Conservation (phyloP, 2,888 invertebrate genomes). For the Morpho deidamia region DNA sequence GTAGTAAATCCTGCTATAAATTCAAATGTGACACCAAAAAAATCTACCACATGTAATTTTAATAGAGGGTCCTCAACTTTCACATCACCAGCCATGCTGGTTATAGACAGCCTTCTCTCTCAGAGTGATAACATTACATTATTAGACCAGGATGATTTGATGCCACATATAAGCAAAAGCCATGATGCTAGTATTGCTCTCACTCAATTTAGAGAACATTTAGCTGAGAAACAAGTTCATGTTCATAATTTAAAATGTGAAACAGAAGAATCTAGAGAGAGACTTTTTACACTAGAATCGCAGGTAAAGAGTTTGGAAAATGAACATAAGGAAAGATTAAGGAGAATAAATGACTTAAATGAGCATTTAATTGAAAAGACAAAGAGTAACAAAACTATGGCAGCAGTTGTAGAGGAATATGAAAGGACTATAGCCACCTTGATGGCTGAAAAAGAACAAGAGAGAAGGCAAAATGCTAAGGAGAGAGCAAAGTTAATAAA, state of each 20-base stretch:
- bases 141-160: slow-evolving; percentile 40
- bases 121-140: slow-evolving; percentile 57
- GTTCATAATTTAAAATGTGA: slow-evolving; percentile 71
- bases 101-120: slow-evolving; percentile 70
- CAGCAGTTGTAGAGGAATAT: slow-evolving; percentile 86
- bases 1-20: slow-evolving; percentile 65
- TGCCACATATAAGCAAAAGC: slow-evolving; percentile 38
- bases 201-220: slow-evolving; percentile 67
- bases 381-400: slow-evolving; percentile 75
- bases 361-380: slow-evolving; percentile 58
- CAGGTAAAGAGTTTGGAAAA: slow-evolving; percentile 55
- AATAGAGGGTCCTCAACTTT: slow-evolving; percentile 63
- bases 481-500: slow-evolving; percentile 71
- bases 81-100: slow-evolving; percentile 72
- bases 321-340: slow-evolving; percentile 50
- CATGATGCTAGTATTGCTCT: slow-evolving; percentile 57
- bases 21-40: slow-evolving; percentile 48
- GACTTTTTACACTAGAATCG: slow-evolving; percentile 55
- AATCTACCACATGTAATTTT: slow-evolving; percentile 46
- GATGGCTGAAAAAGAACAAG: slow-evolving; percentile 84
- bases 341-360: slow-evolving; percentile 57
- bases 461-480: slow-evolving; percentile 77
- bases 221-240: slow-evolving; percentile 75
- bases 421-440: slow-evolving; percentile 87
- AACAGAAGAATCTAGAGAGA: slow-evolving; percentile 66